Evolutionary conservation across 2,888 invertebrate species (phyloP), one percentile per base, ranked within the genome.

Genomic region (Periphyllus acericola): DNA sequence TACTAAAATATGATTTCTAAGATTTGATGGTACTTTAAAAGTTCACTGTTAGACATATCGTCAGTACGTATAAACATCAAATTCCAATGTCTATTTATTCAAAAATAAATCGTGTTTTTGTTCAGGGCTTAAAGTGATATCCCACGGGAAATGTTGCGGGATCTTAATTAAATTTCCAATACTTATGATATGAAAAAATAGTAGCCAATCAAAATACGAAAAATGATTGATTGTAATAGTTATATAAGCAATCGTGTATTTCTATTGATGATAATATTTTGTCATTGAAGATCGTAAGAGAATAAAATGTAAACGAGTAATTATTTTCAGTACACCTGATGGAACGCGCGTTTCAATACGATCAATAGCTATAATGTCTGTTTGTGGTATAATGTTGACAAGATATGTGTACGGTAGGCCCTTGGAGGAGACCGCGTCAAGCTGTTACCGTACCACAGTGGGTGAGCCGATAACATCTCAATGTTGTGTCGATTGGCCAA

Each of bases 401-500:
- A 60, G n/a, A n/a, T n/a, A 34, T 68, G 75, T 78, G 66, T 85
- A 79, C 79, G 29, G 55, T 79, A 72, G 79, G 71, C 79, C 55
- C 71, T 52, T 46, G 46, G 84, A 78, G 32, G 52, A n/a, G 55
- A 71, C 52, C 55, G 52, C n/a, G 66, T 72, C 86, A 87, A 74
- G 86, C 86, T 81, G 80, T 87, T 87, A 81, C 29, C n/a, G 68
- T 32, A 32, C 0, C 60, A 46, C 80, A 60, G 55, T 60, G 36
- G 86, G 80, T 17, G 80, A 55, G 40, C 80, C 72, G 55, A 60
- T 74, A 60, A 19, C 32, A 32, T 80, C 85, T 68, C 79, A 79
- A 34, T 79, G 60, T 80, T 74, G 60, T 81, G 80, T 36, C 29
- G 29, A 80, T 87, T 87, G 19, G 46, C 80, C 71, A 87, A 87